Evolutionary conservation across 2,113 vertebrate species (phyloP).

Genomic region (Dromas ardeola): DNA sequence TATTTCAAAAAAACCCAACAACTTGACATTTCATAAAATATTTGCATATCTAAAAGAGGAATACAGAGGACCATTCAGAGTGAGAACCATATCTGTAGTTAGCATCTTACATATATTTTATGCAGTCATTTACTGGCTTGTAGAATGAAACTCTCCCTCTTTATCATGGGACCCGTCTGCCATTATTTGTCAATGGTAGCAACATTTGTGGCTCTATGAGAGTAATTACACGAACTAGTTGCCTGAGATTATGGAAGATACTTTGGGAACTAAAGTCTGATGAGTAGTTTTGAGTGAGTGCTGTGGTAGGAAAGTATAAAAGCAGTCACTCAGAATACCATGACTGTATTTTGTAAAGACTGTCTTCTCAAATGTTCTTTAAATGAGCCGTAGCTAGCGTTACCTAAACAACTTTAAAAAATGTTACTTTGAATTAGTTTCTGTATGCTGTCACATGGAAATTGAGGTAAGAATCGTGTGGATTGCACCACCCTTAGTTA

Average conservation of each 20-base stretch:
- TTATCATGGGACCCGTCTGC: background rate
- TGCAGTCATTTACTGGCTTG: background rate
- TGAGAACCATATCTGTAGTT: background rate
- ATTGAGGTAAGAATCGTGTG: background rate
- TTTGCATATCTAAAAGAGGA: background rate
- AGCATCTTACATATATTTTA: background rate
- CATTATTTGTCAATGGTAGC: rapidly evolving
- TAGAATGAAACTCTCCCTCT: background rate
- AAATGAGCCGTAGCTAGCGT: background rate
- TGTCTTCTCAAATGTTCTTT: background rate
- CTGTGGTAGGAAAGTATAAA: background rate
- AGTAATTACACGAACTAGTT: background rate
- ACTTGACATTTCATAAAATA: background rate
- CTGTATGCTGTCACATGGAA: background rate
- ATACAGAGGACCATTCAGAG: background rate
- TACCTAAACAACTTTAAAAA: background rate
- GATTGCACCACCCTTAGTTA: background rate
- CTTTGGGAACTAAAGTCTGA: background rate
- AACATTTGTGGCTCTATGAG: background rate
- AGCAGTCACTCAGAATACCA: background rate
- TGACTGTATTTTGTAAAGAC: background rate
- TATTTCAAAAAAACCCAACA: background rate
- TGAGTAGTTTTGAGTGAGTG: background rate
- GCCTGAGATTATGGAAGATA: background rate
- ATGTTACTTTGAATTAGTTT: background rate